Percentiles rank a stretch among this genome's conserved stretches.
Conservation (phyloP, 2,113 vertebrate species). For the Mobula hypostoma region DNA sequence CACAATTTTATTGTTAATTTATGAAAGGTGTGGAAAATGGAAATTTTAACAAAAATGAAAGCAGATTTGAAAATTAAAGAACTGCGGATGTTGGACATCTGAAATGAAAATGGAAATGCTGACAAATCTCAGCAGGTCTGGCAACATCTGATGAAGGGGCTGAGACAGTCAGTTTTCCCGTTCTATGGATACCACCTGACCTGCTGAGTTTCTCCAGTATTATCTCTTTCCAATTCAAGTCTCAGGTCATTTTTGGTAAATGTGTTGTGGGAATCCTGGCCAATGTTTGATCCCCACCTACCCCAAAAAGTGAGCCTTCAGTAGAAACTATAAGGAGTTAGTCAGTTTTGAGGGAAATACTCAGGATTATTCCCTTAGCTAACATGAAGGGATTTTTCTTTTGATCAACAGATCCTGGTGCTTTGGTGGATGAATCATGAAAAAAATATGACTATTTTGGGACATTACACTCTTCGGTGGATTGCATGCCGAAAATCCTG, state of each 20-base stretch:
- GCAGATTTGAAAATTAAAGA: background rate
- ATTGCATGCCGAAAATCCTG: background rate
- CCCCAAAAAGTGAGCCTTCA: background rate
- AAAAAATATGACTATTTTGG: background rate
- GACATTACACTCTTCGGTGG: background rate
- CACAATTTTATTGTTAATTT: background rate
- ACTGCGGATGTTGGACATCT: too few relatives aligned
- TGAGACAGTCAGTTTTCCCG: too few relatives aligned
- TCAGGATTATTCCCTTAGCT: background rate
- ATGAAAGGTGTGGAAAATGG: background rate
- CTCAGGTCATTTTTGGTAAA: too few relatives aligned
- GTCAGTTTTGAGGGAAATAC: background rate
- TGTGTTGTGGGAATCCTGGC: background rate
- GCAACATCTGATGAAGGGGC: too few relatives aligned
- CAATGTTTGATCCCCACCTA: background rate
- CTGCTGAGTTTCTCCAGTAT: too few relatives aligned
- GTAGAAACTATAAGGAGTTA: background rate
- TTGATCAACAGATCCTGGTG: constrained; percentile 3
- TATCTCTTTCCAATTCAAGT: too few relatives aligned
- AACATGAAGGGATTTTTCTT: background rate
- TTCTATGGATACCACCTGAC: too few relatives aligned
- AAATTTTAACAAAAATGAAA: background rate
- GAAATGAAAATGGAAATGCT: too few relatives aligned
- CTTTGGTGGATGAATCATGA: background rate
- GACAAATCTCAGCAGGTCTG: too few relatives aligned